Base-by-base conservation (phyloP, 2,888 invertebrate genomes). In the Bellardia pandia region DNA sequence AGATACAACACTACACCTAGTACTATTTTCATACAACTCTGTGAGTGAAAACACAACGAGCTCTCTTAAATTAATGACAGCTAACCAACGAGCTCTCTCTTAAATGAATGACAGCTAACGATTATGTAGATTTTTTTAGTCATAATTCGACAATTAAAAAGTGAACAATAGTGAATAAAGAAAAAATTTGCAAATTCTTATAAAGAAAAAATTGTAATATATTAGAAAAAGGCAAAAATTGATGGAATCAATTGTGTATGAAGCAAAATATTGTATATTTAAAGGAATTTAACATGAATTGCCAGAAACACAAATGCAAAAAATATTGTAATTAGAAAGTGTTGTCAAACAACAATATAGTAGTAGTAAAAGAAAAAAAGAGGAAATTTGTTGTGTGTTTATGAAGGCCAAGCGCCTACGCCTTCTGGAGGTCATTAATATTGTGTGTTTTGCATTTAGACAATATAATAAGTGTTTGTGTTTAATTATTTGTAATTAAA, bases 381-480 rank as follows among this genome's bases (percentile, higher is more conserved):
- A 68, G 71, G 64, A 76, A 84, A 83, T 79, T 78, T 56, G 60
- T 79, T 77, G 45, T 75, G 64, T 84, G 72, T 81, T 71, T 66
- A 62, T 87, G 87, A 87, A 87, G 87, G 87, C 87, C 87, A 87
- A 69, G 62, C 87, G 77, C 87, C 84, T 85, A 87, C 87, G 85
- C 85, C 85, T 87, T 86, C 58, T 80, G 75, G 85, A 85, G 87
- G 85, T 85, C 85, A 87, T 69, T 58, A 79, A 79, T 76, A 53
- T 56, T 79, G 79, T 79, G 78, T 79, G 69, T 80, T 79, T 86
- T 77, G 42, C 69, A 79, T 79, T 83, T 76, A 58, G 40, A 78
- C 64, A 75, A 71, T 56, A 48, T 62, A 75, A 37, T 58, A 64
- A 75, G 56, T 71, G 68, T 51, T 77, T 81, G 37, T 13, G 2